Percentiles rank a stretch among this genome's conserved stretches.
Conservation (phyloP, 2,113 vertebrate genomes). For the Cynocephalus volans region DNA sequence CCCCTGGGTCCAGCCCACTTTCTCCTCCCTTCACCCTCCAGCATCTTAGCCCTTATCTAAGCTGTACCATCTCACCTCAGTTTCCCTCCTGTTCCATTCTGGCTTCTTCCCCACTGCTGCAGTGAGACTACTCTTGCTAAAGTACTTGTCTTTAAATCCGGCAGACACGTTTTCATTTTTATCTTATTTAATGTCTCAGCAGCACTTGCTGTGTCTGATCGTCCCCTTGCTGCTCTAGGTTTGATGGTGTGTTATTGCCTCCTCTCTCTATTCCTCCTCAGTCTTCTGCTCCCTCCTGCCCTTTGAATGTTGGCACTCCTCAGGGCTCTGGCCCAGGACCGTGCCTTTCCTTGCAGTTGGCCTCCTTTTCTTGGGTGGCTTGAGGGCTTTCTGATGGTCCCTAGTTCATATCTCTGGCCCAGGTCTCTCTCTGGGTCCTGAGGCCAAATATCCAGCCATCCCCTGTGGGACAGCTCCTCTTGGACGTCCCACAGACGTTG, state of each 20-base stretch:
- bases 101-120: background rate
- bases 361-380: background rate
- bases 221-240: background rate
- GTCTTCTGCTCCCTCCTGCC: background rate
- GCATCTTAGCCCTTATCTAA: background rate
- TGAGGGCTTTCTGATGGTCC: background rate
- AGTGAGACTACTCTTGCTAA: background rate
- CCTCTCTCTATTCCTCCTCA: background rate
- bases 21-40: background rate
- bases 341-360: background rate
- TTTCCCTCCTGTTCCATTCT: background rate
- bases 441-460: background rate
- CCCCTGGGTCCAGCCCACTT: rapidly evolving
- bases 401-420: background rate
- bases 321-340: background rate
- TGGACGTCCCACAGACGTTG: rapidly evolving
- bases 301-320: background rate
- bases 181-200: background rate
- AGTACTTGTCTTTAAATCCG: background rate
- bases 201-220: background rate
- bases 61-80: background rate
- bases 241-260: background rate
- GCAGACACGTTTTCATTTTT: background rate
- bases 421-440: background rate
- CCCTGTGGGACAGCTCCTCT: background rate